phyloP scores from a whole-genome alignment of 2,888 invertebrate species.

The Ethmia dodecea region DNA sequence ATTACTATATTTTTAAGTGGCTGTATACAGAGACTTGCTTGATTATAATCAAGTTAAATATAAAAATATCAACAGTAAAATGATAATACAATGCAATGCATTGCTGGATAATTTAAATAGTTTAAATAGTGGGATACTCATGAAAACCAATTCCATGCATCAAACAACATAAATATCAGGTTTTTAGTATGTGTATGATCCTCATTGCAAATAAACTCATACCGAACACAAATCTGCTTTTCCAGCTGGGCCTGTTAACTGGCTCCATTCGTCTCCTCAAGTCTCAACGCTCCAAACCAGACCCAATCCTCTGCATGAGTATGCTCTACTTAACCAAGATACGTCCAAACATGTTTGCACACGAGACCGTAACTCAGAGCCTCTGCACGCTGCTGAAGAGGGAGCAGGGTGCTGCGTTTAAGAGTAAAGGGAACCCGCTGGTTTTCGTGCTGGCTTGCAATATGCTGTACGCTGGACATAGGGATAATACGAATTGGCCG shows the following conservation, averaged over 20 bases:
- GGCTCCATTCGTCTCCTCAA: constrained; percentile 91
- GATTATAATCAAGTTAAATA: too few species aligned
- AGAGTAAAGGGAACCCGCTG: constrained; percentile 88
- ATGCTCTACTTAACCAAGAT: constrained; percentile 89
- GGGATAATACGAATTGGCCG: constrained; percentile 93
- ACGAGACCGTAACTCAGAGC: constrained; percentile 86
- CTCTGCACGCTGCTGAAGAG: constrained; percentile 89
- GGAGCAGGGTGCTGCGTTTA: constrained; percentile 83
- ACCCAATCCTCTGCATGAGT: constrained; percentile 86
- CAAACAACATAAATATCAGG: too few species aligned
- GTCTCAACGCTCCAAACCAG: constrained; percentile 89
- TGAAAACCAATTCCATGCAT: too few species aligned
- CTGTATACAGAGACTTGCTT: too few species aligned
- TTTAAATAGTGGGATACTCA: too few species aligned
- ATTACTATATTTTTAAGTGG: too few species aligned
- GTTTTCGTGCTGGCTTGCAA: constrained; percentile 91
- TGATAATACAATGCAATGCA: too few species aligned
- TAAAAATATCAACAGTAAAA: too few species aligned
- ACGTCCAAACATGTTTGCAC: constrained; percentile 85
- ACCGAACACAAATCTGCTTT: too few species aligned
- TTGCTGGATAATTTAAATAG: too few species aligned
- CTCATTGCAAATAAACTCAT: too few species aligned
- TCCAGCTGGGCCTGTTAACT: constrained; percentile 87
- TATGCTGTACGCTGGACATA: constrained; percentile 87
- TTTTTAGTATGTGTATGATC: too few species aligned